Base-by-base conservation (phyloP, 2,797 vertebrate species). In the Falco rusticolus region DNA sequence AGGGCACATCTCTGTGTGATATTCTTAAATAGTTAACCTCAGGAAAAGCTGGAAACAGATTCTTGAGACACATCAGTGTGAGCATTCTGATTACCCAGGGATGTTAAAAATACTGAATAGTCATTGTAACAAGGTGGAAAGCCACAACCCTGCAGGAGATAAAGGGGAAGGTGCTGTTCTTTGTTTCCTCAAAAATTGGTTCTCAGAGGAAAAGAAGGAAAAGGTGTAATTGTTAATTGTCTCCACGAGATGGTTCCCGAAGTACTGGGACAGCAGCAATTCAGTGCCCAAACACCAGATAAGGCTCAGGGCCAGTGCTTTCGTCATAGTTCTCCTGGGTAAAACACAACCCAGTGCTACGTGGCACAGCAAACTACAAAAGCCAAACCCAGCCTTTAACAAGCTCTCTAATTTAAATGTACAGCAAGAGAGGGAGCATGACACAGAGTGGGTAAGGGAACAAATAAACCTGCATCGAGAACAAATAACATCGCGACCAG, bases 231-330 rank as follows among this genome's bases (percentile, higher is more conserved):
- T 95, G 79, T 96, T 94, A 94, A 91, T 86, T 88, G 91, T 91
- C 95, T 94, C 90, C 93, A 93, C 47, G 54, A 96, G 94, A 95
- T 91, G 94, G 95, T 95, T 96, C 94, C 83, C 80, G 1, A 91
- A 94, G 80, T 86, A 91, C 77, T 93, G 79, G 92, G 83, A 95
- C n/a, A 14, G 92, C 72, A 90, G 90, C 65, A 94, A 10, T 0
- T 1, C 60, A 65, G 41, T 63, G 76, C 80, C 85, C 77, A 34
- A 28, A 74, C 10, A 90, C 31, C 61, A 85, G n/a, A 82, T 48
- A 31, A 93, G 87, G 84, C 89, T 91, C 51, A 69, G 79, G 48
- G 95, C 64, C 91, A 90, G 85, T 1, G 50, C 61, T 81, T 93
- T 93, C 33, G 61, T 89, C 83, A 50, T 21, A 48, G 65, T 12